Conservation (phyloP, 2,113 vertebrate species). For the Empidonax alnorum region DNA sequence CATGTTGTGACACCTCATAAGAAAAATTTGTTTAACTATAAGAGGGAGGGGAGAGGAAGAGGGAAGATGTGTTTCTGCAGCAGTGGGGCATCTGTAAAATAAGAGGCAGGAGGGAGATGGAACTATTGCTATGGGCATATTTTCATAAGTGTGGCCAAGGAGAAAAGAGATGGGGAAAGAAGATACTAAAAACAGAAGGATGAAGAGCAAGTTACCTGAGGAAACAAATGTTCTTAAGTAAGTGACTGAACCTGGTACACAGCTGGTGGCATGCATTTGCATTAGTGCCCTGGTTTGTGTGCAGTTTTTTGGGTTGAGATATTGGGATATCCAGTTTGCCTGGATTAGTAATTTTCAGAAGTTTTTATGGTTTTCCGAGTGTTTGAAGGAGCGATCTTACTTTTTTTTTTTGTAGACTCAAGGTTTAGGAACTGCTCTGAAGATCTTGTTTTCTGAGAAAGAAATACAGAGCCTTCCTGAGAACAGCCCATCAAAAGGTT, state of each 20-base stretch:
- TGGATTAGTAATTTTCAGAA: not conserved
- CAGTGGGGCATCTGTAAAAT: not conserved
- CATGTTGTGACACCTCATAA: not conserved
- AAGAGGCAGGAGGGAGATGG: not conserved
- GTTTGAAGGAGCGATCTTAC: not conserved
- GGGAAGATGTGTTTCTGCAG: not conserved
- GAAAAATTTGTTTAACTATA: not conserved
- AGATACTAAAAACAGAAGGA: not conserved
- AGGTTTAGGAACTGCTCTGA: slow-evolving; percentile 94
- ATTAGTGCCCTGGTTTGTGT: not conserved
- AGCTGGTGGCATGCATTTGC: not conserved
- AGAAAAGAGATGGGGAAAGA: not conserved
- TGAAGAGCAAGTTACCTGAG: not conserved
- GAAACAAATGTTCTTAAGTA: not conserved
- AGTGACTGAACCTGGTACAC: not conserved
- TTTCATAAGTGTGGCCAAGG: not conserved
- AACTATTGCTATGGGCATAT: not conserved
- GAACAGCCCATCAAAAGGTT: slow-evolving; percentile 90
- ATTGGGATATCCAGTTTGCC: not conserved
- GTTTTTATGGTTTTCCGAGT: not conserved
- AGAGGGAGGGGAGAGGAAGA: not conserved
- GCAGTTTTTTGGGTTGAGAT: not conserved
- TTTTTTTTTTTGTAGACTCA: slow-evolving; percentile 82
- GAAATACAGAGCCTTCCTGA: slow-evolving; percentile 94
- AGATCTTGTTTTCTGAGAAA: slow-evolving; percentile 96